Evolutionary conservation across 1,140 invertebrate species (phyloP).

Genomic region (Mya arenaria): DNA sequence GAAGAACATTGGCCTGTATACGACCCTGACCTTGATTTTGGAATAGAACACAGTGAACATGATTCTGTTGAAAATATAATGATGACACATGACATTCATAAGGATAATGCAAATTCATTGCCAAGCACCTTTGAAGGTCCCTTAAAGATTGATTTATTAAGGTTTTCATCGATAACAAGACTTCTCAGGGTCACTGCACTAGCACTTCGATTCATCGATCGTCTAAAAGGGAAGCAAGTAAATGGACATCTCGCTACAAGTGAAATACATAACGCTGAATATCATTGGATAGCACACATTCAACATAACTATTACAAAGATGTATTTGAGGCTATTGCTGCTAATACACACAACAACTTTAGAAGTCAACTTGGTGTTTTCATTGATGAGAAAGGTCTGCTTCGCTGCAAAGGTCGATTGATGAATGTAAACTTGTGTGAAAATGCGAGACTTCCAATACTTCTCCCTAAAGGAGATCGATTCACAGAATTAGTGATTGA

Average conservation of each 20-base stretch:
- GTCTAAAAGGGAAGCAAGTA: neutral
- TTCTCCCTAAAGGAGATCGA: neutral
- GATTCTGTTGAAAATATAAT: too few relatives aligned
- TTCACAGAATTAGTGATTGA: neutral
- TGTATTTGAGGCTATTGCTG: neutral
- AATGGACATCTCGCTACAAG: neutral
- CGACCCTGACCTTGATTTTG: too few relatives aligned
- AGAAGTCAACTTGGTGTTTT: neutral
- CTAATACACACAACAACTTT: neutral
- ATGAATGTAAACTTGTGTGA: neutral
- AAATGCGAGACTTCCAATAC: conserved; percentile 6
- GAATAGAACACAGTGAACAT: too few relatives aligned
- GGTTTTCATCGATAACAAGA: too few relatives aligned
- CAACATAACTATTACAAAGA: neutral
- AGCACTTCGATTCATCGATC: too few relatives aligned
- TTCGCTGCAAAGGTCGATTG: conserved; percentile 3
- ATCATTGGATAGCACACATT: neutral
- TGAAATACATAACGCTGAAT: neutral
- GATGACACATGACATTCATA: too few relatives aligned
- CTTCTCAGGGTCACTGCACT: too few relatives aligned
- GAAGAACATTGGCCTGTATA: too few relatives aligned
- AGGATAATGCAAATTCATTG: too few relatives aligned
- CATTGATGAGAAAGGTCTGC: neutral
- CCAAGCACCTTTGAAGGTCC: too few relatives aligned
- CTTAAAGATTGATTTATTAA: too few relatives aligned